A percentile compares a stretch with the other conserved stretches of the same genome.
Evolutionary conservation across 2,797 vertebrate genomes (phyloP).

Genomic region (Erithacus rubecula): DNA sequence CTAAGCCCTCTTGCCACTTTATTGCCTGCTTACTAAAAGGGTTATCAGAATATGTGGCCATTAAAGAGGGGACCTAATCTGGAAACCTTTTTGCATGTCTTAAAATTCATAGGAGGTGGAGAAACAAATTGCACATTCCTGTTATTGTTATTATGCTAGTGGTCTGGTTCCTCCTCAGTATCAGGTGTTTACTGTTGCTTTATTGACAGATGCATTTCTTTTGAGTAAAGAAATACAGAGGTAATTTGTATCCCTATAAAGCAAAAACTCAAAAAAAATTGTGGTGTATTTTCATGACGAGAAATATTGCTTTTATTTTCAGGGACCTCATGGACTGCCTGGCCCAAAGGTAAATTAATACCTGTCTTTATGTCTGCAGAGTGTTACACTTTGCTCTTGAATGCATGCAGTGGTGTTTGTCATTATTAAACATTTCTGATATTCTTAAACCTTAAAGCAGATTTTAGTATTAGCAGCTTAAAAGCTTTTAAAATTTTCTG

Average conservation of each 20-base stretch:
- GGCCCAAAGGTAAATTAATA: slow-evolving; percentile 90
- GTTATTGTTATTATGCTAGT: neutral
- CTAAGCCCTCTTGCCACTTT: neutral
- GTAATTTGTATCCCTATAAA: neutral
- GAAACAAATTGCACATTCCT: neutral
- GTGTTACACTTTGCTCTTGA: slow-evolving; percentile 44
- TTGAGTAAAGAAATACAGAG: neutral
- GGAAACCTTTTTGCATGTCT: neutral
- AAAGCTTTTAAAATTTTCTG: slow-evolving; percentile 4
- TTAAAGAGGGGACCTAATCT: neutral
- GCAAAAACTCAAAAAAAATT: neutral
- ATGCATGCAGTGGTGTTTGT: slow-evolving; percentile 67
- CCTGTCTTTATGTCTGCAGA: neutral
- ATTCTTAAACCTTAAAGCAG: slow-evolving; percentile 82
- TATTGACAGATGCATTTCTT: neutral
- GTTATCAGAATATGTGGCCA: neutral
- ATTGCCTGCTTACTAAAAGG: neutral
- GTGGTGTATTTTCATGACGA: neutral
- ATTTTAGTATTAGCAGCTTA: slow-evolving; percentile 29
- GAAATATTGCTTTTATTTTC: slow-evolving; percentile 65
- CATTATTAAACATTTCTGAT: slow-evolving; percentile 57
- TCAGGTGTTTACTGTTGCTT: neutral
- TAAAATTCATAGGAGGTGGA: neutral
- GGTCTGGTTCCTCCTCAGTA: neutral
- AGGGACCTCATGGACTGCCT: slow-evolving; percentile 97